Percentiles rank a stretch among this genome's conserved stretches.
Conservation (phyloP, 2,797 vertebrate species). For the Spea hammondii region DNA sequence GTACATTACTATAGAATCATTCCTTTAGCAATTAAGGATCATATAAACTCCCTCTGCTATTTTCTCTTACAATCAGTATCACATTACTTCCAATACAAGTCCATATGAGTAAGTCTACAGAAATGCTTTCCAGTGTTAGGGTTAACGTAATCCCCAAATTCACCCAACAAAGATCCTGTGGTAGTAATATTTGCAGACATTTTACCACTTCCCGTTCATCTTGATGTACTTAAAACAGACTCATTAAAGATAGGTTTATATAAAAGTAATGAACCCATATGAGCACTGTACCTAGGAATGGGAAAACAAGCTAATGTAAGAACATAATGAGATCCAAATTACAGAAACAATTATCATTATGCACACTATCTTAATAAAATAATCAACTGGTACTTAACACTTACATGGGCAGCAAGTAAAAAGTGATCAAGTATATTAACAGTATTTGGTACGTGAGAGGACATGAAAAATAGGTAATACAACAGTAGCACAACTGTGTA, state of each 20-base stretch:
- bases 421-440: too few relatives aligned
- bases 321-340: neutral
- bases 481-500: too few relatives aligned
- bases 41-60: conserved; percentile 1
- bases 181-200: neutral
- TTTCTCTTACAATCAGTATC: conserved; percentile 19
- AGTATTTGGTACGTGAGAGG: too few relatives aligned
- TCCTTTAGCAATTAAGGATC: neutral
- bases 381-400: conserved; percentile 12
- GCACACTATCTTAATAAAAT: conserved; percentile 6
- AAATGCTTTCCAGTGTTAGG: conserved; percentile 1
- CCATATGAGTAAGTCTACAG: neutral
- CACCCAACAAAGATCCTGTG: neutral
- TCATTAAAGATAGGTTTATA: conserved; percentile 7
- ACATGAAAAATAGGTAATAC: too few relatives aligned
- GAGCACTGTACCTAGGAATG: neutral
- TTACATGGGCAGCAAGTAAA: neutral
- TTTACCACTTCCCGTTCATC: conserved; percentile 15
- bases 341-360: neutral
- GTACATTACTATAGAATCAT: neutral
- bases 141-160: conserved; percentile 13
- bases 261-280: neutral
- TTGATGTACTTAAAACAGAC: neutral
- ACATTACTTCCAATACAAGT: conserved; percentile 4
- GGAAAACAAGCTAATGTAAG: neutral